A percentile compares a stretch with the other conserved stretches of the same genome.
phyloP scores from a whole-genome alignment of 1,140 invertebrate genomes.

The Ceratina japonica region DNA sequence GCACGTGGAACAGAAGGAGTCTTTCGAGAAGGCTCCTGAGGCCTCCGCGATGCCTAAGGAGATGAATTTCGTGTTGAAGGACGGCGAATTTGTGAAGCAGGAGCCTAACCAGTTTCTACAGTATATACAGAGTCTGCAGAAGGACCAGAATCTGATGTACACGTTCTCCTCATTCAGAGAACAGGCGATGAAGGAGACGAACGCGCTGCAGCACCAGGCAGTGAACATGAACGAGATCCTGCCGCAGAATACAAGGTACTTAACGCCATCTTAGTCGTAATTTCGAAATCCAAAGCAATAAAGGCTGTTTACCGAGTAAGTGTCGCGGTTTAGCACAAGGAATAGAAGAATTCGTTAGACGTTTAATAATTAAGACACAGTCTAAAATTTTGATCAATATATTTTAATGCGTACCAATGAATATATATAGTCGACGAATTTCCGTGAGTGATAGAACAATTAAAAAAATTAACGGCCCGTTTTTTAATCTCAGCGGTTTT shows the following conservation, averaged over 20 bases:
- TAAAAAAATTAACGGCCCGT: no score
- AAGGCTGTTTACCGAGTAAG: conserved; percentile 40
- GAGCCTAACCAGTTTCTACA: conserved; percentile 70
- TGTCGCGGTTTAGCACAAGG: conserved; percentile 26
- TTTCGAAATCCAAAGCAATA: conserved; percentile 52
- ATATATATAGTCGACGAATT: not conserved
- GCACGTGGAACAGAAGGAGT: conserved; percentile 67
- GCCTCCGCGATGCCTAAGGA: conserved; percentile 65
- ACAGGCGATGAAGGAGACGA: conserved; percentile 72
- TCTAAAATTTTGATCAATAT: no score
- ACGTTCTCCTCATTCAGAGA: conserved; percentile 76
- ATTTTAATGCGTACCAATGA: not conserved
- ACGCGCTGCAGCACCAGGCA: conserved; percentile 70
- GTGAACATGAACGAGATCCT: conserved; percentile 78
- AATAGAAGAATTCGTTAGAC: conserved; percentile 45
- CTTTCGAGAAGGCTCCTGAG: conserved; percentile 64
- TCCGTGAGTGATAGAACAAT: no score
- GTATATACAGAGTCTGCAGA: conserved; percentile 75
- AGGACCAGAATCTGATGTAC: conserved; percentile 73
- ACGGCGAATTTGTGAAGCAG: conserved; percentile 70
- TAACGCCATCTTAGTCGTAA: conserved; percentile 76
- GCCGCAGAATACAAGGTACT: conserved; percentile 77
- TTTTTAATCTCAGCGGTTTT: no score
- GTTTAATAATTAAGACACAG: conserved; percentile 25
- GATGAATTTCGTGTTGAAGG: conserved; percentile 70